Conservation (phyloP, 1,140 invertebrate species). For the Cydia pomonella region DNA sequence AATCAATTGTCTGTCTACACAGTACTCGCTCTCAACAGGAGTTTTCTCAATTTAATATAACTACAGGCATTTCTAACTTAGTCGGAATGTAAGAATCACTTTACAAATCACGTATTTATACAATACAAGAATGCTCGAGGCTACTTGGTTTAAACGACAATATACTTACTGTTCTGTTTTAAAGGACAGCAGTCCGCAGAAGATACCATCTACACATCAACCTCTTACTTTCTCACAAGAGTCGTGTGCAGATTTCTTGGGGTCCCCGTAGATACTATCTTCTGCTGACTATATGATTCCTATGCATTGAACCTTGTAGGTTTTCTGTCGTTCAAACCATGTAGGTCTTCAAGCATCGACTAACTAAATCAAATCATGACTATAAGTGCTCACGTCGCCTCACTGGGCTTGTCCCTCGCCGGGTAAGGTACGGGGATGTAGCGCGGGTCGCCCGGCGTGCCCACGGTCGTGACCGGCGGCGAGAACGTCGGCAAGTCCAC, state of each 20-base stretch:
- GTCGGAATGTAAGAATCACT: conserved; percentile 16
- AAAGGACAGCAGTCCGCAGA: neutral
- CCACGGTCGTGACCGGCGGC: conserved; percentile 58
- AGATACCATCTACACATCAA: neutral
- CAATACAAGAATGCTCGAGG: neutral
- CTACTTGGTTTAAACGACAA: neutral
- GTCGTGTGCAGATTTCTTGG: neutral
- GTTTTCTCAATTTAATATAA: neutral
- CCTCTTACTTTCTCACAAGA: neutral
- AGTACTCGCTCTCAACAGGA: neutral
- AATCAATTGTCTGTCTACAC: neutral
- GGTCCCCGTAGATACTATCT: neutral
- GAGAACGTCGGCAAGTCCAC: conserved; percentile 76
- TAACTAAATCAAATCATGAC: conserved; percentile 18
- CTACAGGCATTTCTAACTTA: conserved; percentile 5
- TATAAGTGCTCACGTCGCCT: conserved; percentile 32
- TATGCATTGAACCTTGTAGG: neutral
- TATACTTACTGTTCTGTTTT: neutral
- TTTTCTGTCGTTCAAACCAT: neutral
- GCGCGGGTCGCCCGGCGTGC: conserved; percentile 38
- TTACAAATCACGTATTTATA: conserved; percentile 13
- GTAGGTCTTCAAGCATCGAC: neutral
- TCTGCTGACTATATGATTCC: neutral
- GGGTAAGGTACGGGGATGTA: conserved; percentile 54
- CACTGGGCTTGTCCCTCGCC: conserved; percentile 32